A percentile compares a stretch with the other conserved stretches of the same genome.
Conservation (phyloP, 2,113 vertebrate genomes). For the Phylloscopus trochiloides region DNA sequence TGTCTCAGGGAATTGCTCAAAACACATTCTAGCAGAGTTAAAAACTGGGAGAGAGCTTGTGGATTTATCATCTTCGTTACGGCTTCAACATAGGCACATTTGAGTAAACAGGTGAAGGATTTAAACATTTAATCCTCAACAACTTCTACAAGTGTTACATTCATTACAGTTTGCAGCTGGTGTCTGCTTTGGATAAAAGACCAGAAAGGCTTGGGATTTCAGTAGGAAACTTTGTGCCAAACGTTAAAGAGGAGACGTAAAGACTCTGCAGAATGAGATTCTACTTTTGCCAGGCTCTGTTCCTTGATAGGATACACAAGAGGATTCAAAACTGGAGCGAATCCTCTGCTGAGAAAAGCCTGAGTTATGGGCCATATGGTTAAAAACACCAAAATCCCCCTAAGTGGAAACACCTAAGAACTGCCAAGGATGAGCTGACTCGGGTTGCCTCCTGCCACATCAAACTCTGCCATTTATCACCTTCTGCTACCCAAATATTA, state of each 20-base stretch:
- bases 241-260: background rate
- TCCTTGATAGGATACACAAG: background rate
- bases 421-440: background rate
- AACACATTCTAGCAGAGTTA: background rate
- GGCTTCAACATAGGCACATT: background rate
- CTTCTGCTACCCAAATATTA: background rate
- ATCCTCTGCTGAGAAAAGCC: background rate
- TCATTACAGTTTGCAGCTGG: background rate
- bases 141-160: background rate
- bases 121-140: background rate
- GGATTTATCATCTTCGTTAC: background rate
- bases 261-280: background rate
- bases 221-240: background rate
- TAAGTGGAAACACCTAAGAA: background rate
- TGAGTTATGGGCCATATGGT: background rate
- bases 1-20: background rate
- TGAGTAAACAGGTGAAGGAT: conserved; percentile 17
- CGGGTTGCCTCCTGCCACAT: background rate
- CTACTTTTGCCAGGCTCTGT: background rate
- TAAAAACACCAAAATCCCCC: background rate
- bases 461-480: background rate
- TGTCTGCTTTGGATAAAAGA: background rate
- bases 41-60: background rate
- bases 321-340: background rate
- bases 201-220: background rate